A percentile compares a stretch with the other conserved stretches of the same genome.
Conservation (phyloP, 1,140 invertebrate species). For the Zeugodacus cucurbitae region DNA sequence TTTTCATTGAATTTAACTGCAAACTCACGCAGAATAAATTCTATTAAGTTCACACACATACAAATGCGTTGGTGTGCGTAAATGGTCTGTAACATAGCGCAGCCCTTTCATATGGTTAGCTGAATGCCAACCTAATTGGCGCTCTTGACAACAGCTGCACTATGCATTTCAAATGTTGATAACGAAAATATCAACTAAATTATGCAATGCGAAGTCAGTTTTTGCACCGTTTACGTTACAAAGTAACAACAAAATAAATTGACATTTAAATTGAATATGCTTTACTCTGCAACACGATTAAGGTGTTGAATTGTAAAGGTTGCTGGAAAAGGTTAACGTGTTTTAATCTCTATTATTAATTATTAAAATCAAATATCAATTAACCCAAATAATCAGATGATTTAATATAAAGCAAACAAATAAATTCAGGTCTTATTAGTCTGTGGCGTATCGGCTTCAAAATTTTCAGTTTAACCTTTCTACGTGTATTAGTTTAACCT, state of each 20-base stretch:
- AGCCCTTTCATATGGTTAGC: background rate
- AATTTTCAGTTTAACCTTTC: too few species aligned
- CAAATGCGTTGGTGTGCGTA: too few species aligned
- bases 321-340: background rate
- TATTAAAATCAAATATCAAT: background rate
- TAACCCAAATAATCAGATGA: background rate
- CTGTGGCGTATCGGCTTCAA: too few species aligned
- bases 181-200: background rate
- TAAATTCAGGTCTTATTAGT: too few species aligned
- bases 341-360: background rate
- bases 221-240: background rate
- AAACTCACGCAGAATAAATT: slow-evolving; percentile 11
- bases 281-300: background rate
- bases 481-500: too few species aligned
- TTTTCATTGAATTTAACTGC: slow-evolving; percentile 26
- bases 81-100: background rate
- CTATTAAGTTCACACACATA: background rate
- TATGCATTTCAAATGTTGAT: background rate
- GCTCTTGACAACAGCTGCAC: background rate
- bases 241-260: background rate
- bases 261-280: background rate
- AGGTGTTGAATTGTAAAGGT: background rate
- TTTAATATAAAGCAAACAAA: too few species aligned
- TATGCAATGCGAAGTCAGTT: background rate
- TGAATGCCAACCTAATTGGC: background rate